A percentile compares a stretch with the other conserved stretches of the same genome.
phyloP scores from a whole-genome alignment of 2,113 vertebrate genomes.

The Ammospiza caudacuta region DNA sequence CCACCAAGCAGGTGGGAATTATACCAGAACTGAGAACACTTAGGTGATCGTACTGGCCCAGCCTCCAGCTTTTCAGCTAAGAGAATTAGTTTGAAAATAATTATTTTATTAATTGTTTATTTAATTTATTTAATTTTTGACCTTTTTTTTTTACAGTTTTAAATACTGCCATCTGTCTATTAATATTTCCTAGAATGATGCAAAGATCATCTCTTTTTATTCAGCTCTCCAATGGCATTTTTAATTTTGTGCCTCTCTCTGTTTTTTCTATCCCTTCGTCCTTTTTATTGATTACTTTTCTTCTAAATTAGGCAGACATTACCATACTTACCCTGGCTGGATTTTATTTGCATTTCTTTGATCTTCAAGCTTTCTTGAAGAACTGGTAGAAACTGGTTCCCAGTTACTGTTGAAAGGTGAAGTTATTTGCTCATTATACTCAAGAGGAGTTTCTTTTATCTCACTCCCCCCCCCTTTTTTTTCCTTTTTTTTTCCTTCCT shows the following conservation, averaged over 20 bases:
- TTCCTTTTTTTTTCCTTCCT: neutral
- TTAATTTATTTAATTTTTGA: neutral
- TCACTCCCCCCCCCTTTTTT: fast-evolving
- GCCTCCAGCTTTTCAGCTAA: neutral
- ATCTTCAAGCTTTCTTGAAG: conserved; percentile 19
- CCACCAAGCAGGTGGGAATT: neutral
- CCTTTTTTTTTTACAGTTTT: neutral
- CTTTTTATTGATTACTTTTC: conserved; percentile 39
- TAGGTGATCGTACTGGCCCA: neutral
- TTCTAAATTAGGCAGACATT: conserved; percentile 3
- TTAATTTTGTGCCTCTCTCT: neutral
- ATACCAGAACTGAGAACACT: neutral
- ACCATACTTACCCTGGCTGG: neutral
- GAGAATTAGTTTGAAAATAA: neutral
- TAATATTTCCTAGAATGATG: neutral
- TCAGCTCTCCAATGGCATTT: neutral
- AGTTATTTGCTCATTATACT: conserved; percentile 15
- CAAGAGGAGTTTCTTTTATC: conserved; percentile 6
- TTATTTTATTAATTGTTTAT: neutral
- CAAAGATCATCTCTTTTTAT: neutral
- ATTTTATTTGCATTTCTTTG: conserved; percentile 53
- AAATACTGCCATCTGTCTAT: neutral
- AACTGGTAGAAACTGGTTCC: conserved; percentile 41
- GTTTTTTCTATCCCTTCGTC: neutral
- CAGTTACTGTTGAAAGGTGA: conserved; percentile 12